Evolutionary conservation across 1,140 invertebrate species (phyloP).

Genomic region (Drosophila malerkotliana): DNA sequence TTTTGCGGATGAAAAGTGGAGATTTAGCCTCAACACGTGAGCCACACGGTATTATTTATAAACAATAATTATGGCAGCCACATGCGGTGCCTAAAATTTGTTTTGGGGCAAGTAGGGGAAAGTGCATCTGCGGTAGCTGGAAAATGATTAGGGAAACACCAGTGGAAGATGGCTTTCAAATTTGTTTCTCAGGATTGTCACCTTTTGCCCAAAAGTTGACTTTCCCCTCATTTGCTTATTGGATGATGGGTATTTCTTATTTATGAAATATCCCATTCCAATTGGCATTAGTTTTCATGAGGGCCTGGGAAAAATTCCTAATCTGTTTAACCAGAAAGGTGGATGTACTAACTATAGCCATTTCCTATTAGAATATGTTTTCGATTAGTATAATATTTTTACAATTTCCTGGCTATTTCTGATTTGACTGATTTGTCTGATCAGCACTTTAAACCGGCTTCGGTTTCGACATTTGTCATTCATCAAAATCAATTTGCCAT

Average conservation of each 20-base stretch:
- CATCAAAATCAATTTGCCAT: conserved; percentile 37
- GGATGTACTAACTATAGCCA: background rate
- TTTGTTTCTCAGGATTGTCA: conserved; percentile 74
- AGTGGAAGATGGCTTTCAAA: conserved; percentile 38
- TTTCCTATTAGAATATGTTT: background rate
- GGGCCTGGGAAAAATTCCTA: conserved; percentile 45
- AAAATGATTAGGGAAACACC: conserved; percentile 31
- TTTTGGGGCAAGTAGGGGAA: conserved; percentile 23
- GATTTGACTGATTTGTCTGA: conserved; percentile 5
- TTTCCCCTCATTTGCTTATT: conserved; percentile 52
- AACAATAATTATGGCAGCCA: conserved; percentile 73
- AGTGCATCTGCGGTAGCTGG: conserved; percentile 44
- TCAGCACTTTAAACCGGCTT: conserved; percentile 18
- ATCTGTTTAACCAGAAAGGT: conserved; percentile 11
- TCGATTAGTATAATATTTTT: background rate
- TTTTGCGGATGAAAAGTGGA: conserved; percentile 1
- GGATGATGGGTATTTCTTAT: conserved; percentile 32
- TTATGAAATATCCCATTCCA: conserved; percentile 51
- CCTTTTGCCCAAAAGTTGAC: conserved; percentile 44
- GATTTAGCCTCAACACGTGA: conserved; percentile 67
- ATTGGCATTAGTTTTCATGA: conserved; percentile 28
- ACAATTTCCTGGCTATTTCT: background rate
- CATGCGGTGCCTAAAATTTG: conserved; percentile 28
- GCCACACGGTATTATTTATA: conserved; percentile 65
- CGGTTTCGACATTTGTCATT: conserved; percentile 16